These are phyloP conservation scores for Neomonachus schauinslandi DNA, from an alignment of 2,113 vertebrate genomes.

Conservation along the genomic window DNA sequence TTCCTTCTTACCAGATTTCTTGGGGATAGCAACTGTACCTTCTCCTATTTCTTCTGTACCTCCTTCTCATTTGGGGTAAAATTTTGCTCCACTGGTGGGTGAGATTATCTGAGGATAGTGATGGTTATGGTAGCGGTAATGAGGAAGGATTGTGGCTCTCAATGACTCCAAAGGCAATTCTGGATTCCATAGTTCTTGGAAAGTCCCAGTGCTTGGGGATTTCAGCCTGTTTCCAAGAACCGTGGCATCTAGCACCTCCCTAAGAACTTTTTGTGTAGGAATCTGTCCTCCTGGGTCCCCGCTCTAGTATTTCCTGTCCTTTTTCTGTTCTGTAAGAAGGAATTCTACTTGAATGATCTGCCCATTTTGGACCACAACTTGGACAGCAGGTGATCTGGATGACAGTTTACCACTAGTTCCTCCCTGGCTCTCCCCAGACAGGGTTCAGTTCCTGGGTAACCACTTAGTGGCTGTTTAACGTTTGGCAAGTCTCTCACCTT, in stretches of 20 bases:
- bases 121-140: neutral
- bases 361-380: neutral
- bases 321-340: neutral
- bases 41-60: neutral
- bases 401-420: neutral
- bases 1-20: neutral
- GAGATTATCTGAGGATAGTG: neutral
- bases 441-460: neutral
- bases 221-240: neutral
- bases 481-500: neutral
- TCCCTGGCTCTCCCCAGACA: neutral
- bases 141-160: neutral
- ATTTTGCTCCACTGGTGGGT: neutral
- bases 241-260: no score
- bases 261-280: neutral
- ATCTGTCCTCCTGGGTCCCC: neutral
- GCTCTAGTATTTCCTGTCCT: accelerated
- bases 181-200: neutral
- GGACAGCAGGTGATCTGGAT: neutral
- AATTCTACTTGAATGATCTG: neutral
- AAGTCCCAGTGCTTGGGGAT: neutral
- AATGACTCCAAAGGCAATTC: neutral
- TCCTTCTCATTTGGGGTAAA: neutral
- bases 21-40: neutral
- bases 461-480: neutral